Evolutionary conservation across 2,888 invertebrate species (phyloP), one percentile per base, ranked within the genome.

Genomic region (Agrochola lota): DNA sequence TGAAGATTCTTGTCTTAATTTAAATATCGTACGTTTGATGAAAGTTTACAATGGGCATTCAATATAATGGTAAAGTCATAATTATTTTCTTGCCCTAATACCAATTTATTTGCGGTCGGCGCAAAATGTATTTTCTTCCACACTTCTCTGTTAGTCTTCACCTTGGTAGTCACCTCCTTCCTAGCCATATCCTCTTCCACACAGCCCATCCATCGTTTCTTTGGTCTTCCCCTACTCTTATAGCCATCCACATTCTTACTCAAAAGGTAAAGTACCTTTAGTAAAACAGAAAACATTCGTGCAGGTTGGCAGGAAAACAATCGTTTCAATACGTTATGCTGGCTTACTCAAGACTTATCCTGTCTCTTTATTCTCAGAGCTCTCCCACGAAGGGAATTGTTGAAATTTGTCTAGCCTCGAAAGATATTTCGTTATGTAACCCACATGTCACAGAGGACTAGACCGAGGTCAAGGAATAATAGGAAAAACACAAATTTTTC

Each of bases 401-500:
- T 23, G 30, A 60, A 74, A 86, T 71, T 62, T 69, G 60, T 86
- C 8, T 60, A 15, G 52, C 57, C 57, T 69, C 59, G 30, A 68
- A 60, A 69, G 71, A 77, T 40, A 67, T 83, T 74, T 77, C 52
- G 71, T 77, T 71, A 23, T 59, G 30, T 72, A n/a, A 26, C 52
- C 49, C 52, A 73, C 55, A 52, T 66, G 15, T 26, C 40, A 55
- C 46, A 49, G 11, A 40, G 17, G 64, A 75, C 26, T 46, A 43
- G 15, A 57, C 52, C 43, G 62, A 74, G 68, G 71, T 59, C 73
- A 71, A 62, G 35, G 8, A 57, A 67, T 68, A 77, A 74, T 17
- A 62, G 59, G 46, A 64, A 73, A 85, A 60, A 55, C 55, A 55
- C 15, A 5, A 2, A 46, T 81, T 81, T 81, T 81, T 68, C 6